These are phyloP conservation scores for Ptychodera flava DNA, from an alignment of 35 echinoderm and acorn worm genomes.

Conservation along the genomic window DNA sequence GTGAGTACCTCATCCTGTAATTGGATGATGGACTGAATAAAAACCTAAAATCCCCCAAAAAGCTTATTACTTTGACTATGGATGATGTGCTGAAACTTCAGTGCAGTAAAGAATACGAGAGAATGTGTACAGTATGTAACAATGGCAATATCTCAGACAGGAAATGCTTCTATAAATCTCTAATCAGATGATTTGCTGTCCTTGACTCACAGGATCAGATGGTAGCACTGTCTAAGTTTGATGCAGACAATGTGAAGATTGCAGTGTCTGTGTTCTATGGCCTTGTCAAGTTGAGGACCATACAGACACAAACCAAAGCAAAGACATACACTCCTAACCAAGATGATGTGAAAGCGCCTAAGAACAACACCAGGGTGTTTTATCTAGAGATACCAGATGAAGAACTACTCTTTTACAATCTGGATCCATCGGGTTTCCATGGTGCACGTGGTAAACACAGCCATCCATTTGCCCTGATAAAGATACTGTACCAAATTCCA, in stretches of 20 bases:
- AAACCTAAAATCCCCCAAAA: too few relatives aligned
- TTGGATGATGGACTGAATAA: too few relatives aligned
- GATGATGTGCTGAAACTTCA: too few relatives aligned
- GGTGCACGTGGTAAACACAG: background rate
- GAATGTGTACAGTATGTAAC: too few relatives aligned
- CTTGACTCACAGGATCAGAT: background rate
- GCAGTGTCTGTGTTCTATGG: conserved; percentile 5
- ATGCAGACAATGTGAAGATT: background rate
- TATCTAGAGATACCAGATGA: background rate
- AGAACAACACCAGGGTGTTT: background rate
- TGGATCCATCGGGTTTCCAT: background rate
- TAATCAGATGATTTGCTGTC: background rate
- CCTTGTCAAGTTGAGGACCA: background rate
- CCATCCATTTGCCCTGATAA: background rate
- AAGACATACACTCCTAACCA: background rate
- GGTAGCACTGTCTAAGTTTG: background rate
- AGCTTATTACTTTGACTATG: too few relatives aligned
- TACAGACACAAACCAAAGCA: background rate
- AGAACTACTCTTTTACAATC: background rate
- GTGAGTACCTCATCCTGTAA: too few relatives aligned
- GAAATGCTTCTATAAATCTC: background rate
- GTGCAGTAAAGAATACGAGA: too few relatives aligned
- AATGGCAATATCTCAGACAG: too few relatives aligned
- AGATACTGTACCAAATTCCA: background rate
- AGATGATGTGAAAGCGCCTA: background rate